Evolutionary conservation across 2,888 invertebrate species (phyloP).

Genomic region (Prosapia bicincta): DNA sequence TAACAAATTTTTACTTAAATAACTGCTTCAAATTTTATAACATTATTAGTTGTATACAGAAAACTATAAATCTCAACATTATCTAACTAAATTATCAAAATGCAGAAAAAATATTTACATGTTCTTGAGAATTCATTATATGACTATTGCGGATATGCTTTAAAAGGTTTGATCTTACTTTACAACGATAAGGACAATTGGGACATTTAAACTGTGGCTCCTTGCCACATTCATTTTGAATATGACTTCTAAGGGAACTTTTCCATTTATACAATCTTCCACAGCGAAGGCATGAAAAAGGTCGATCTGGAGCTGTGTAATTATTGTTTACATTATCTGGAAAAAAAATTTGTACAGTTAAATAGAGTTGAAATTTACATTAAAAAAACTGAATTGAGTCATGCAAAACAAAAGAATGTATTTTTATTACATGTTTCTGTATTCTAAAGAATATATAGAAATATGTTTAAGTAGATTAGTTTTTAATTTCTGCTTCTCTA

Average conservation of each 20-base stretch:
- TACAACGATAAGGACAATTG: slow-evolving; percentile 74
- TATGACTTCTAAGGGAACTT: slow-evolving; percentile 75
- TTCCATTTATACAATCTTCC: slow-evolving; percentile 81
- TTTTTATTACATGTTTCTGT: too few species aligned
- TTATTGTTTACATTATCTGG: not conserved
- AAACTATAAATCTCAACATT: too few species aligned
- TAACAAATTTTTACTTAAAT: too few species aligned
- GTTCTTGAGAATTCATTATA: not conserved
- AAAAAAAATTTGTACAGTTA: not conserved
- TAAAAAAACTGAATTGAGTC: too few species aligned
- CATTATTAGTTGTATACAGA: too few species aligned
- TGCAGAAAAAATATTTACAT: not conserved
- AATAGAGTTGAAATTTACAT: too few species aligned
- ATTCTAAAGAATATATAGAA: too few species aligned
- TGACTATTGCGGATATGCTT: slow-evolving; percentile 38
- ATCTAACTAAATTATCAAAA: too few species aligned
- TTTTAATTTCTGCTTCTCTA: too few species aligned
- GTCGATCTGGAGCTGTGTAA: not conserved
- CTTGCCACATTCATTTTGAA: slow-evolving; percentile 82
- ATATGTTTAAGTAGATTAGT: too few species aligned
- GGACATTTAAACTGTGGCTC: slow-evolving; percentile 79
- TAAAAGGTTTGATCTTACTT: slow-evolving; percentile 43
- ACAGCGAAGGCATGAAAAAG: slow-evolving; percentile 55
- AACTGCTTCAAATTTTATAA: too few species aligned
- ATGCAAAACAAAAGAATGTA: too few species aligned